Evolutionary conservation across 2,797 vertebrate genomes (phyloP), one percentile per base, ranked within the genome.

Genomic region (Labroides dimidiatus): DNA sequence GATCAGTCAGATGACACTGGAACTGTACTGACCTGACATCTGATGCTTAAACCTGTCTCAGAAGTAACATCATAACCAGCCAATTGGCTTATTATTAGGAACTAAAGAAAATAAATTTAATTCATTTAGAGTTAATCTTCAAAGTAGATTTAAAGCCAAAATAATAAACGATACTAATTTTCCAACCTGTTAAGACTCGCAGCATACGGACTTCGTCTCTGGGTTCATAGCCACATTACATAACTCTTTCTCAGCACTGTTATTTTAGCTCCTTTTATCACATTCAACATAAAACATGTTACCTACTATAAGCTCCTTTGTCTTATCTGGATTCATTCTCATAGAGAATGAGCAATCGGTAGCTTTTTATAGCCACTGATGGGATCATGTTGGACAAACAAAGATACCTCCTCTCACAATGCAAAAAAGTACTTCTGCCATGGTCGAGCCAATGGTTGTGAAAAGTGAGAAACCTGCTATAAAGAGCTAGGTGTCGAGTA

Each of bases 391-490:
- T 23, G 37, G 33, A 52, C 14, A 8, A 16, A 52, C 42, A 23
- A 42, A 64, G 21, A 57, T 33, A 14, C 30, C 33, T 57, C 21
- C 17, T 52, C 36, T 63, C 21, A 52, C 23, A 30, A 50, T 30
- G 56, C 24, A 36, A 51, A 52, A 54, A 41, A 52, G 37, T 20
- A 48, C 39, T 42, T 48, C 20, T 48, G 7, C 14, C 27, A 17
- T 4, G 14, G 17, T 48, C 4, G 0, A 59, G n/a, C 43, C 15
- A 55, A 54, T 66, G 4, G 23, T 19, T 47, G 23, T 21, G 17
- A 45, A 64, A 59, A 37, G 24, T 57, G 15, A 44, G n/a, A 66
- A 50, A 49, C 14, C 16, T 66, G 58, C 58, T 44, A 21, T 42
- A 13, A 58, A 59, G 19, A 54, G 16, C n/a, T 42, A 9, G 52